A percentile compares a stretch with the other conserved stretches of the same genome.
These are phyloP conservation scores for Sus cebifrons DNA, from an alignment of 2,797 vertebrate species.

Conservation along the genomic window DNA sequence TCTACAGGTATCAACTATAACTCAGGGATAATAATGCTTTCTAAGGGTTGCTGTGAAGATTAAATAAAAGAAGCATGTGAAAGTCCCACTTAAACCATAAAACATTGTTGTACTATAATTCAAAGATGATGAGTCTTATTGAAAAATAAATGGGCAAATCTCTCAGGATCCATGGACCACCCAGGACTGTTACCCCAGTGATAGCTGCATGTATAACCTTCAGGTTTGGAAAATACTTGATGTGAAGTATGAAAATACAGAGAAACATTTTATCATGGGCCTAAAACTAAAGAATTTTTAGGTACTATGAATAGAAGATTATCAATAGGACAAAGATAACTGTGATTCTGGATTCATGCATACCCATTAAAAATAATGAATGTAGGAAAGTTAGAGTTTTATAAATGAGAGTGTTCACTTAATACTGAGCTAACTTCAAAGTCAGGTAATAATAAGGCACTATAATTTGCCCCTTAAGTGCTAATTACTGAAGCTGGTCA, in stretches of 20 bases:
- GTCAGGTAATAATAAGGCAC: background rate
- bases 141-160: slow-evolving; percentile 24
- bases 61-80: background rate
- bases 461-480: background rate
- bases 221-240: background rate
- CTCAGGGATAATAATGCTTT: background rate
- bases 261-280: background rate
- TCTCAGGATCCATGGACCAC: background rate
- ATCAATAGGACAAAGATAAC: background rate
- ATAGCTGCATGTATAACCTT: background rate
- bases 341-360: background rate
- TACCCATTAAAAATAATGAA: background rate
- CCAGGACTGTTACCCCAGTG: background rate
- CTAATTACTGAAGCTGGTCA: background rate
- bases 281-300: background rate
- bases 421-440: background rate
- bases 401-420: background rate
- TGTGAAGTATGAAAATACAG: background rate
- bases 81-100: background rate
- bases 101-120: background rate
- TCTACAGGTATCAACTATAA: slow-evolving; percentile 1
- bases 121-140: background rate
- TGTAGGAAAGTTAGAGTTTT: background rate
- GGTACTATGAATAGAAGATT: background rate
- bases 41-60: background rate